Evolutionary conservation across 1,140 invertebrate species (phyloP), one percentile per base, ranked within the genome.

Genomic region (Ceratoteleas bidentatus): DNA sequence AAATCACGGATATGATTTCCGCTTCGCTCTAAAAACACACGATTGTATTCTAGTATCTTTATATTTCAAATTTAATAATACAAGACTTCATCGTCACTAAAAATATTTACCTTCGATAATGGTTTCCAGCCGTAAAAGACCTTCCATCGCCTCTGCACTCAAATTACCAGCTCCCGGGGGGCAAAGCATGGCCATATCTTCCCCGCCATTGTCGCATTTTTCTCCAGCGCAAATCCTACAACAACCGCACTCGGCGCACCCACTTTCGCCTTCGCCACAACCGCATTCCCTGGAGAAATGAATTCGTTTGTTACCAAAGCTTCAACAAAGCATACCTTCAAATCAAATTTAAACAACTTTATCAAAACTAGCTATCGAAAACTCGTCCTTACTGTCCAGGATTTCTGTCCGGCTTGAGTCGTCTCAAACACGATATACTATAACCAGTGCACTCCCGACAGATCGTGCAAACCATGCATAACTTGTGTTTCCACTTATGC

Each of bases 381-480:
- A 24, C 24, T 24, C 24, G 24, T 43, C 95, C 96, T 95, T 90
- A 97, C 96, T 96, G 94, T 90, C 97, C 97, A 66, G 97, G 96
- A 89, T 96, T 94, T 68, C 97, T 92, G 85, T 97, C 95, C 0
- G 96, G 94, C 83, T 95, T 92, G 54, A 95, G 93, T 57, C 95
- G 95, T 65, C 95, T 96, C 32, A 97, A 93, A 89, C 98, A 99
- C 45, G 94, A 95, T 58, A 95, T 94, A 53, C 96, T 96, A 87
- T 98, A 99, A 3, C 97, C 98, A 0, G 97, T 99, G 88, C 98
- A 99, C 88, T 98, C 96, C n/a, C 95, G 92, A 88, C 98, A 99
- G 15, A 97, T 92, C 2, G 96, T 96, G 88, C 98, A 99, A 36
- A 98, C 94, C 94, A 97, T 97, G 85, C 97, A 98, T 76, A 95